These are phyloP conservation scores for Muscicapa comitata DNA, from an alignment of 2,797 vertebrate species.

Conservation along the genomic window DNA sequence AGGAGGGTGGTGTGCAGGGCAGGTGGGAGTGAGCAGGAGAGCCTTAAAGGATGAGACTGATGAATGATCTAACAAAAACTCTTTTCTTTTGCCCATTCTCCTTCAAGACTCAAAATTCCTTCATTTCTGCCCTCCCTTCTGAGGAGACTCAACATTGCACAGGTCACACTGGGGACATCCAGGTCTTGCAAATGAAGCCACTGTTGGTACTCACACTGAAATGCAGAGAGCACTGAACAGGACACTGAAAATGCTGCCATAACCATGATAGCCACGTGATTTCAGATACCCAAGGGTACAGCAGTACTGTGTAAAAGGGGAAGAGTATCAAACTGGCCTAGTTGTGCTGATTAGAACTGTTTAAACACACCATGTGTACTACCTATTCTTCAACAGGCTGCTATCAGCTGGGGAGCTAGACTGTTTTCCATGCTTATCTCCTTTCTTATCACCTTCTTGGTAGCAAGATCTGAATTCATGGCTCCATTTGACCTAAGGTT, in stretches of 20 bases:
- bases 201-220: not conserved
- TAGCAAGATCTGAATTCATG: not conserved
- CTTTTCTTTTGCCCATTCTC: not conserved
- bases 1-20: not conserved
- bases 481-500: not conserved
- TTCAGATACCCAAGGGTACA: not conserved
- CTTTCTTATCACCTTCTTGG: not conserved
- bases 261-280: not conserved
- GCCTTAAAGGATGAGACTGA: not conserved
- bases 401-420: not conserved
- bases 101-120: not conserved
- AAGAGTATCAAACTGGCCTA: not conserved
- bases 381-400: constrained; percentile 6
- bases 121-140: not conserved
- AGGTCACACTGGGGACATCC: rapidly evolving
- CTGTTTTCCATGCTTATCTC: constrained; percentile 23
- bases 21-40: not conserved
- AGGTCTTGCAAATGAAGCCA: not conserved
- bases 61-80: not conserved
- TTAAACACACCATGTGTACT: constrained; percentile 28
- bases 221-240: not conserved
- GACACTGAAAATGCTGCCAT: not conserved
- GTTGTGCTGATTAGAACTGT: constrained; percentile 32
- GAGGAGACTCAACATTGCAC: rapidly evolving
- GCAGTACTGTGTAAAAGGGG: not conserved